Evolutionary conservation across 2,113 vertebrate species (phyloP).

Genomic region (Hemiscyllium ocellatum): DNA sequence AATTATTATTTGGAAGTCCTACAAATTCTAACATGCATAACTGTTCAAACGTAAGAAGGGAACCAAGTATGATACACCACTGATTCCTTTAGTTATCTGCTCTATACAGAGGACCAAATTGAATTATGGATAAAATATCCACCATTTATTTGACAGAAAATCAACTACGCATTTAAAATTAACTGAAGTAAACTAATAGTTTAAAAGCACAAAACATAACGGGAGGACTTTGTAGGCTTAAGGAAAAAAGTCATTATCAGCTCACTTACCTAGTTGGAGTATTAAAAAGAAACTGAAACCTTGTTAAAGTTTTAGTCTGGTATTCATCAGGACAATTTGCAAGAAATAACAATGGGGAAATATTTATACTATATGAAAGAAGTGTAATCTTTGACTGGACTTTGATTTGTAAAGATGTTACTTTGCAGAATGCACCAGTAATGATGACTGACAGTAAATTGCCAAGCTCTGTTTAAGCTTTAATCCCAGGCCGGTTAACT

Average conservation of each 20-base stretch:
- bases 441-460: too few species aligned
- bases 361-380: too few species aligned
- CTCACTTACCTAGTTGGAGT: background rate
- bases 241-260: background rate
- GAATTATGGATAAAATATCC: background rate
- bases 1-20: background rate
- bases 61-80: background rate
- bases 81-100: conserved; percentile 1
- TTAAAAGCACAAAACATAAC: background rate
- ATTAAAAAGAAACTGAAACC: too few species aligned
- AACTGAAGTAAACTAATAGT: background rate
- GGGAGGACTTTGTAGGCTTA: background rate
- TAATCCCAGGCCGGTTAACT: too few species aligned
- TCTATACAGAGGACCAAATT: background rate
- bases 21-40: background rate
- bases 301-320: too few species aligned
- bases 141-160: background rate
- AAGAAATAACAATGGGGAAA: too few species aligned
- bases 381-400: too few species aligned
- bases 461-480: too few species aligned
- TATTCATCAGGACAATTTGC: too few species aligned
- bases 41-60: background rate
- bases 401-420: too few species aligned
- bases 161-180: background rate
- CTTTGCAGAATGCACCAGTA: too few species aligned